Conservation (phyloP, 2,113 vertebrate species). For the Benitochromis conjunctus region DNA sequence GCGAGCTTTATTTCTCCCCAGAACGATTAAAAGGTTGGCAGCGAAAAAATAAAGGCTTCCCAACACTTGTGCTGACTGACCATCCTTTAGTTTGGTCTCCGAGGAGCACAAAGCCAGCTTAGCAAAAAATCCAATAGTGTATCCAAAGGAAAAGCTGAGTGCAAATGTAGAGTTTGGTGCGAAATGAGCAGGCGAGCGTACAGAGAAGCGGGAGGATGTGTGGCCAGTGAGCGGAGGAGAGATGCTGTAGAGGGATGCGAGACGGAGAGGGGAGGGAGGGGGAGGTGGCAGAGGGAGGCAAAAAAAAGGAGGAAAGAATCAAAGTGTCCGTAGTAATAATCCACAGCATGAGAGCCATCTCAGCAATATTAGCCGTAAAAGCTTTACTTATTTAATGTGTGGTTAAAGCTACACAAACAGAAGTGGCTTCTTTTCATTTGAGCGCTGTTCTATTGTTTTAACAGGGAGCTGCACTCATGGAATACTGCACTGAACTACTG, state of each 20-base stretch:
- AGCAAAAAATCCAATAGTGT: constrained; percentile 24
- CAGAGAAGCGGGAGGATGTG: constrained; percentile 4
- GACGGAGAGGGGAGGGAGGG: not conserved
- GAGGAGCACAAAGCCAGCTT: constrained; percentile 19
- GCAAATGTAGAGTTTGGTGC: constrained; percentile 7
- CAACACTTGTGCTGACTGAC: constrained; percentile 66
- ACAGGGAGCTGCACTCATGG: not conserved
- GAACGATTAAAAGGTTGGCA: constrained; percentile 34
- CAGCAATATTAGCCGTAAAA: not conserved
- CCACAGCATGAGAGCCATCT: not conserved
- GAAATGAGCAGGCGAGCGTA: not conserved
- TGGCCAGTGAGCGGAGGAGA: constrained; percentile 4
- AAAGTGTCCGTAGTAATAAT: not conserved
- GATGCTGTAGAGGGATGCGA: not conserved
- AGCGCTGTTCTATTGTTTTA: not conserved
- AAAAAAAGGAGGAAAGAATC: not conserved
- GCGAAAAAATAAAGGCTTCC: constrained; percentile 38
- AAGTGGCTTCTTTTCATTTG: not conserved
- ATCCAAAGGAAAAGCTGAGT: constrained; percentile 6
- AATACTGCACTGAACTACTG: not conserved
- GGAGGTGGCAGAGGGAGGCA: not conserved
- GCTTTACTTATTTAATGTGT: not conserved
- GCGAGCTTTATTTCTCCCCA: constrained; percentile 21
- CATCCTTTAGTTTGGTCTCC: constrained; percentile 55
- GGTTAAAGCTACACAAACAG: not conserved